These are phyloP conservation scores for Protobothrops mucrosquamatus DNA, from an alignment of 2,113 vertebrate species.

Conservation along the genomic window DNA sequence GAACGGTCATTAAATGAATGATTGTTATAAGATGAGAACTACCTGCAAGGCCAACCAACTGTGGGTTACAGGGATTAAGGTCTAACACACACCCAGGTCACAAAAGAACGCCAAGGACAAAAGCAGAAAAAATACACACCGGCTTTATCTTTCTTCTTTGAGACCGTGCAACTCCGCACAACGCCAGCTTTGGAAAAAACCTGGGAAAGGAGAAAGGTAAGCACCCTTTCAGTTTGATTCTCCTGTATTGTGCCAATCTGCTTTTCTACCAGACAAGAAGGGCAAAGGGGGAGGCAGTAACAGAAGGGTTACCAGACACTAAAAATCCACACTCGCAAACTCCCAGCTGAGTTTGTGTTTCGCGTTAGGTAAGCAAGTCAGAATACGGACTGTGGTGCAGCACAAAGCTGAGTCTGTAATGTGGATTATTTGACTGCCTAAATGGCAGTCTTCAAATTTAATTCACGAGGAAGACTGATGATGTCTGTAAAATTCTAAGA, in stretches of 20 bases:
- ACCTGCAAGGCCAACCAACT: background rate
- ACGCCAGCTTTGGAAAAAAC: conserved; percentile 83
- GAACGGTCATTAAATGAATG: background rate
- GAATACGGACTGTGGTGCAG: background rate
- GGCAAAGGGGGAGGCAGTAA: background rate
- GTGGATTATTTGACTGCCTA: background rate
- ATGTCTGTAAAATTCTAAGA: background rate
- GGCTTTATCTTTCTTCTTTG: conserved; percentile 90
- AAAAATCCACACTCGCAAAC: background rate
- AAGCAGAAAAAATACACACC: conserved; percentile 68
- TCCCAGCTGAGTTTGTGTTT: background rate
- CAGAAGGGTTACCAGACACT: background rate
- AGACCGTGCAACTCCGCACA: conserved; percentile 85
- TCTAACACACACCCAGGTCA: background rate
- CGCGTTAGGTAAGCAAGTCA: background rate
- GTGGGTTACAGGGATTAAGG: background rate
- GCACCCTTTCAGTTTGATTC: background rate
- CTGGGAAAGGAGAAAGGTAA: conserved; percentile 64
- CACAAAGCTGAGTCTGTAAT: background rate
- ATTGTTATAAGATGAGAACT: background rate
- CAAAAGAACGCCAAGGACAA: background rate
- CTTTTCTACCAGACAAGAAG: background rate
- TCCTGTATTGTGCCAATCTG: background rate
- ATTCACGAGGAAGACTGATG: background rate
- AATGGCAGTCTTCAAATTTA: background rate